These are phyloP conservation scores for Rhagologus leucostigma DNA, from an alignment of 2,113 vertebrate genomes.

Conservation along the genomic window DNA sequence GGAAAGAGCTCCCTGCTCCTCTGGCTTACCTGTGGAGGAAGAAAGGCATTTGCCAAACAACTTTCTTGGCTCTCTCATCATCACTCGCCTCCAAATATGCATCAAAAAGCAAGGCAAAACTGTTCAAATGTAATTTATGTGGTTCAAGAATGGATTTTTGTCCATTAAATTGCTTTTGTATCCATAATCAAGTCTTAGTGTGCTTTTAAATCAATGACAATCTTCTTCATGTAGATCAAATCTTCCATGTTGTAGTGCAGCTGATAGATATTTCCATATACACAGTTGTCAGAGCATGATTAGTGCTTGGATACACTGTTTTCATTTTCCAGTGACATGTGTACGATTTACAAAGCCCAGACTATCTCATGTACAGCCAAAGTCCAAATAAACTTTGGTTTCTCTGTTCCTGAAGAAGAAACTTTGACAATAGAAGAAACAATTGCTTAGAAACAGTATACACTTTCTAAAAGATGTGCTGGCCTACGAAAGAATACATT, in stretches of 20 bases:
- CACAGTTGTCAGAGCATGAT: not conserved
- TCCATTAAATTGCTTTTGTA: not conserved
- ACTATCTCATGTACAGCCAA: not conserved
- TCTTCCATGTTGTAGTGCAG: not conserved
- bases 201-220: not conserved
- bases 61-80: not conserved
- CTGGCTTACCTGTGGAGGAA: not conserved
- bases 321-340: constrained; percentile 5
- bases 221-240: not conserved
- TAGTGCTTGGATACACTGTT: constrained; percentile 26
- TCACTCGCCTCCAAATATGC: not conserved
- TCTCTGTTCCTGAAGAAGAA: not conserved
- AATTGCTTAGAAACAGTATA: constrained; percentile 57
- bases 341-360: constrained; percentile 23
- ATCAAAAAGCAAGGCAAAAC: not conserved
- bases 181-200: not conserved
- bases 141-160: not conserved
- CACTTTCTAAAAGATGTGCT: constrained; percentile 36
- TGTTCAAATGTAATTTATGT: not conserved
- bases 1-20: not conserved
- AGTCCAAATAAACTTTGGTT: constrained; percentile 39
- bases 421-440: constrained; percentile 51
- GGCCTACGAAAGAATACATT: not conserved
- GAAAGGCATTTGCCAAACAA: not conserved
- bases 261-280: not conserved